Evolutionary conservation across 2,888 invertebrate genomes (phyloP).

Genomic region (Noctua janthina): DNA sequence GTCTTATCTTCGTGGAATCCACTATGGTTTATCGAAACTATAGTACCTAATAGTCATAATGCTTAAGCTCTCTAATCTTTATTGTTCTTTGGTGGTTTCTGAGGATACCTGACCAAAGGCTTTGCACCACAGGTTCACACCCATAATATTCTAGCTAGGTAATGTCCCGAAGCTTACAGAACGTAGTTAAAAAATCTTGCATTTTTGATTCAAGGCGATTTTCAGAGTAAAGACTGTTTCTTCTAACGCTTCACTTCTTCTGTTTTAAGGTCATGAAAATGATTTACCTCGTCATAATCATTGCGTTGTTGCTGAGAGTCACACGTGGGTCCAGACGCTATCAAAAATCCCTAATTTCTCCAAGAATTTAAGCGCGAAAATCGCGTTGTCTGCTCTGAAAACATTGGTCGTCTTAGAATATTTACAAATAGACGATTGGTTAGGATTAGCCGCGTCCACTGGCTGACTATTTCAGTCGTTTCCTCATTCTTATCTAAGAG

Average conservation of each 20-base stretch:
- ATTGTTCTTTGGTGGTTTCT: background rate
- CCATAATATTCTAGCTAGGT: background rate
- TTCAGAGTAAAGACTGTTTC: background rate
- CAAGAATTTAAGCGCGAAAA: background rate
- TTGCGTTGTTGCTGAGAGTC: no score
- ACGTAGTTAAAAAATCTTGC: background rate
- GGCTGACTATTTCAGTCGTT: slow-evolving; percentile 68
- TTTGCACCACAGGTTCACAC: background rate
- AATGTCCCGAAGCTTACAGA: background rate
- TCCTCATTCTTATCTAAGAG: slow-evolving; percentile 77
- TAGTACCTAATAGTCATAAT: slow-evolving; percentile 2
- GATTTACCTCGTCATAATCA: no score
- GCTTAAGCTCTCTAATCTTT: slow-evolving; percentile 42
- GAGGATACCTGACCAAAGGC: background rate
- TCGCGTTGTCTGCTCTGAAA: background rate
- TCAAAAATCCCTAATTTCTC: background rate
- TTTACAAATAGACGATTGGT: slow-evolving; percentile 56
- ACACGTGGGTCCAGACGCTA: background rate
- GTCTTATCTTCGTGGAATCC: slow-evolving; percentile 44
- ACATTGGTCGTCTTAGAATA: slow-evolving; percentile 27
- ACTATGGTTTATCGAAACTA: slow-evolving; percentile 41
- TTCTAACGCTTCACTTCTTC: background rate
- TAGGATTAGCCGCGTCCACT: slow-evolving; percentile 37
- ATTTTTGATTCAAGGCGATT: background rate
- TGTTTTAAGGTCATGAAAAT: background rate